Percentiles rank a stretch among this genome's conserved stretches.
Conservation (phyloP, 2,888 invertebrate genomes). For the Ramazzottius varieornatus region DNA sequence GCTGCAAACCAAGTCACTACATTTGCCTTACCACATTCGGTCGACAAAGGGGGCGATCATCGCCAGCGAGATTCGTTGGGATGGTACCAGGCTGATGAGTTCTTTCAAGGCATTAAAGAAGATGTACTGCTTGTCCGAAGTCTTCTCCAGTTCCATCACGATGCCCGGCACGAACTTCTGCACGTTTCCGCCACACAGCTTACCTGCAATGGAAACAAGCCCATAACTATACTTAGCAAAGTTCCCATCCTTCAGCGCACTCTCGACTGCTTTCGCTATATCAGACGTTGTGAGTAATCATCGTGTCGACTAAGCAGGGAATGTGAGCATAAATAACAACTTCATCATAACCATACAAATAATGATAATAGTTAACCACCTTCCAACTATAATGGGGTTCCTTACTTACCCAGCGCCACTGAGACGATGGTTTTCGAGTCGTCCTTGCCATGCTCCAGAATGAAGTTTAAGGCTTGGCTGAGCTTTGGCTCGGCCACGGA, state of each 20-base stretch:
- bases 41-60: not conserved
- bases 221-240: too few relatives aligned
- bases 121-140: conserved; percentile 79
- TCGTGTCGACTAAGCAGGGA: not conserved
- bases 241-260: too few relatives aligned
- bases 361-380: too few relatives aligned
- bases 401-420: not conserved
- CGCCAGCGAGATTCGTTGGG: not conserved
- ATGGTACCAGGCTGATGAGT: not conserved
- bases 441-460: not conserved
- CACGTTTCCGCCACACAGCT: conserved; percentile 80
- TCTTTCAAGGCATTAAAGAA: conserved; percentile 88
- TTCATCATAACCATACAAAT: too few relatives aligned
- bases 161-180: conserved; percentile 77
- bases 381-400: too few relatives aligned
- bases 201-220: conserved; percentile 28
- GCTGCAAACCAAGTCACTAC: not conserved
- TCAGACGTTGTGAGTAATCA: too few relatives aligned
- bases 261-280: too few relatives aligned
- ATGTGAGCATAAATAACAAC: not conserved
- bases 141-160: conserved; percentile 65
- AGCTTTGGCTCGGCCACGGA: not conserved
- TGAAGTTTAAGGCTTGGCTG: not conserved
- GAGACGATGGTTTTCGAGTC: not conserved
- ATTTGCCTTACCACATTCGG: not conserved